Conservation (phyloP, 2,113 vertebrate species). For the Petrocephalus zakoni region DNA sequence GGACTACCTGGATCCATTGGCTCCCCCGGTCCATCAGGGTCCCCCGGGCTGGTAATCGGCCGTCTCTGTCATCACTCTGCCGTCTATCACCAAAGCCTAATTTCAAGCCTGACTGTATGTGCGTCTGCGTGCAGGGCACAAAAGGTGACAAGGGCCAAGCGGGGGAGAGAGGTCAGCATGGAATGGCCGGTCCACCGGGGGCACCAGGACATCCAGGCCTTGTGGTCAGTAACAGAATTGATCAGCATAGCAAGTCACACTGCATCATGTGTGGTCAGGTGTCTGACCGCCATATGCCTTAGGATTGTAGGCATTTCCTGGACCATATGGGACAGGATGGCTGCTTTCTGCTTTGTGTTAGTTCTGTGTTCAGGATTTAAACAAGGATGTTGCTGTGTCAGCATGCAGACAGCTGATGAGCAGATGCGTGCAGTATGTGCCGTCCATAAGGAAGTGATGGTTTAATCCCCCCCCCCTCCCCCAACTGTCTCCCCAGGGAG, state of each 20-base stretch:
- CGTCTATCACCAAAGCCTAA: background rate
- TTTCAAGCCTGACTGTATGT: background rate
- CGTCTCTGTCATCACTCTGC: background rate
- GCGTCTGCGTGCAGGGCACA: constrained; percentile 61
- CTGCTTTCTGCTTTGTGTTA: background rate
- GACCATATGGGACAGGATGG: background rate
- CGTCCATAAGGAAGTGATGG: background rate
- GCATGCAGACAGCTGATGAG: background rate
- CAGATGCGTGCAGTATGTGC: background rate
- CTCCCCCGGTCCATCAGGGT: constrained; percentile 76
- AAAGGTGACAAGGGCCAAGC: constrained; percentile 78
- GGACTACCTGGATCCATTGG: constrained; percentile 74
- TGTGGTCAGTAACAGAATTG: constrained; percentile 59
- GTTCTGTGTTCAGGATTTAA: background rate
- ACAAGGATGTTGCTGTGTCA: background rate
- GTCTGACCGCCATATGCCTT: background rate
- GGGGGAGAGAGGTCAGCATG: constrained; percentile 79
- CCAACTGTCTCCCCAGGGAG: constrained; percentile 65
- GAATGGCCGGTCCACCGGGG: constrained; percentile 76
- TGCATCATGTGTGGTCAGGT: background rate
- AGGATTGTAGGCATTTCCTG: background rate
- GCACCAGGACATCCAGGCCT: constrained; percentile 79
- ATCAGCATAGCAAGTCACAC: background rate
- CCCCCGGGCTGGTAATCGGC: constrained; percentile 72
- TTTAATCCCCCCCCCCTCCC: constrained; percentile 22